Evolutionary conservation across 2,113 vertebrate species (phyloP).

Genomic region (Clupea harengus): DNA sequence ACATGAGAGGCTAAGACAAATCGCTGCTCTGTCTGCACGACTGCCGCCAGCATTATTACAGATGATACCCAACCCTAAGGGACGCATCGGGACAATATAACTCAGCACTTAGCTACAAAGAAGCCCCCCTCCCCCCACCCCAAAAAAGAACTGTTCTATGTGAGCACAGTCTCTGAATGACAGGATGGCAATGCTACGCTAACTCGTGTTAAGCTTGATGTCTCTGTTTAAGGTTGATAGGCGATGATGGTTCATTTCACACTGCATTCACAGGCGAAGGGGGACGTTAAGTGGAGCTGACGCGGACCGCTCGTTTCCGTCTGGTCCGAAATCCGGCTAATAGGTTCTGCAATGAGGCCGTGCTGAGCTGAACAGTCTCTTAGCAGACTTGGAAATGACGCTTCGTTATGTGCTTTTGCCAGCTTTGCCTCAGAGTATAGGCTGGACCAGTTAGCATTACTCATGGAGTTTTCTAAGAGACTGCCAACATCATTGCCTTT

Average conservation of each 20-base stretch:
- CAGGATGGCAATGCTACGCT: background rate
- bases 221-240: background rate
- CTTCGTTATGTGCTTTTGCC: background rate
- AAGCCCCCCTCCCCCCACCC: too few relatives aligned
- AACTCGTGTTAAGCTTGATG: background rate
- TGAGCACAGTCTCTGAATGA: background rate
- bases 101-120: too few relatives aligned
- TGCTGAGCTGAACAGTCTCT: background rate
- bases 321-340: background rate
- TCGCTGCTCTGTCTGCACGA: background rate
- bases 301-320: background rate
- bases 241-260: background rate
- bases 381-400: background rate
- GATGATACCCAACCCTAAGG: background rate
- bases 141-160: background rate
- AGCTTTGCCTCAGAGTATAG: background rate
- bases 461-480: background rate
- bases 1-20: constrained; percentile 3
- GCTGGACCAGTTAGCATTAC: background rate
- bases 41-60: background rate
- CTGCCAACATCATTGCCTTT: background rate
- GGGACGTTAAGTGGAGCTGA: background rate
- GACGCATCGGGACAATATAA: background rate
- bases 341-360: background rate
- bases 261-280: background rate